Base-by-base conservation (phyloP, 2,113 vertebrate genomes). In the Hemicordylus capensis region DNA sequence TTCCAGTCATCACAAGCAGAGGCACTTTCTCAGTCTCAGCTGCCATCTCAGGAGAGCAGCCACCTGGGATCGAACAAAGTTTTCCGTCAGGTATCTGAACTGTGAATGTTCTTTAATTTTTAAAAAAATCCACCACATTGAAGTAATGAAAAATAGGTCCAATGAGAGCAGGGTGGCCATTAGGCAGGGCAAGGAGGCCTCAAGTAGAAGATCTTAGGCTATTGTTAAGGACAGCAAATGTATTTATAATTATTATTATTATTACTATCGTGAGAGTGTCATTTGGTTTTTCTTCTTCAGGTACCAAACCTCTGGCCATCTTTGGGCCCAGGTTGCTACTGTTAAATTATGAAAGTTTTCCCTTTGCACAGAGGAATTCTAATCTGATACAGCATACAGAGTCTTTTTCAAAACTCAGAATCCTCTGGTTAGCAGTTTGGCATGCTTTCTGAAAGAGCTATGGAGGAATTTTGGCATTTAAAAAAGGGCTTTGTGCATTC, bases 11-110 rank as follows among this genome's bases (percentile, higher is more conserved):
- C 96, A 83, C 95, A 96, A 66, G 95, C 96, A 9, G 96, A 97
- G 90, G 95, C 94, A 73, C 97, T 97, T 90, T 95, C 97, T 94
- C 96, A 96, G 90, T 93, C 97, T 76, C 96, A 97, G 37, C 90
- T 96, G 66, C 89, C 85, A 34, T 73, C 95, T 84, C 90, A 95
- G 76, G 96, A 97, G 56, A 94, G 92, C 72, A 93, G 90, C 86
- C 95, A 94, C 69, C 93, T 96, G 78, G 95, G 95, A 88, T 86
- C 96, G 89, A 96, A 93, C 91, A 95, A 95, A 83, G 85, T 96
- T 87, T 97, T 96, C 88, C 94, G 93, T 87, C 97, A 97, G 97
- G 97, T 98, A 94, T 0, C 85, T 86, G 48, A 48, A 22, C 83
- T 48, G 75, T 82, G 39, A 85, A 15, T 20, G n/a, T 79, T 37